Evolutionary conservation across 2,113 vertebrate genomes (phyloP).

Genomic region (Lophochroa leadbeateri): DNA sequence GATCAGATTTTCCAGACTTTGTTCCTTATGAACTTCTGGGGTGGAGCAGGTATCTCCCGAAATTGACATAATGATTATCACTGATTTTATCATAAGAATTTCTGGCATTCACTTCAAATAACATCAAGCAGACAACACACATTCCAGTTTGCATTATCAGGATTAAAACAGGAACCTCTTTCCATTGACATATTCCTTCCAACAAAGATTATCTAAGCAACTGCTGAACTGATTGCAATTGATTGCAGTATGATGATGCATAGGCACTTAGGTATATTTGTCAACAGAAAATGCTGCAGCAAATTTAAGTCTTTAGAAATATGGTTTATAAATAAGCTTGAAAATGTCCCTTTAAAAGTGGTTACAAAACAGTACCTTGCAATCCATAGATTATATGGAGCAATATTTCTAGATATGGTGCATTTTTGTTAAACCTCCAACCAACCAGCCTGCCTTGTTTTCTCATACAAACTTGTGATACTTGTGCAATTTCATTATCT

Average conservation of each 20-base stretch:
- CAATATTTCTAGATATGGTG: background rate
- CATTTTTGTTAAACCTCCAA: background rate
- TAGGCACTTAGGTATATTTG: background rate
- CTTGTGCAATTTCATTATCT: background rate
- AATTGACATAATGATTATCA: constrained; percentile 9
- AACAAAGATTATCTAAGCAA: background rate
- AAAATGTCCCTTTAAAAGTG: background rate
- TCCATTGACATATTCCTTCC: constrained; percentile 12
- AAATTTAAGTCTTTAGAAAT: background rate
- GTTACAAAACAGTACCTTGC: background rate
- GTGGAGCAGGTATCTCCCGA: background rate
- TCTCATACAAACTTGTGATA: background rate
- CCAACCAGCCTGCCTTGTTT: background rate
- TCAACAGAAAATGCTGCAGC: background rate
- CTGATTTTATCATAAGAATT: constrained; percentile 44
- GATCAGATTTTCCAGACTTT: background rate
- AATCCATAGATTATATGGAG: background rate
- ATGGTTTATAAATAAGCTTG: background rate
- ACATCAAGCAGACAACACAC: background rate
- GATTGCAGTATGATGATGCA: background rate
- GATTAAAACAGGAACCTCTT: constrained; percentile 25
- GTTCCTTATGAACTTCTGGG: background rate
- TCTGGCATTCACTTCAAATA: constrained; percentile 50
- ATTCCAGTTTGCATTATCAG: constrained; percentile 19
- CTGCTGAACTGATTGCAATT: background rate